These are phyloP conservation scores for Bolborhynchus lineola DNA, from an alignment of 2,113 vertebrate species.

Conservation along the genomic window DNA sequence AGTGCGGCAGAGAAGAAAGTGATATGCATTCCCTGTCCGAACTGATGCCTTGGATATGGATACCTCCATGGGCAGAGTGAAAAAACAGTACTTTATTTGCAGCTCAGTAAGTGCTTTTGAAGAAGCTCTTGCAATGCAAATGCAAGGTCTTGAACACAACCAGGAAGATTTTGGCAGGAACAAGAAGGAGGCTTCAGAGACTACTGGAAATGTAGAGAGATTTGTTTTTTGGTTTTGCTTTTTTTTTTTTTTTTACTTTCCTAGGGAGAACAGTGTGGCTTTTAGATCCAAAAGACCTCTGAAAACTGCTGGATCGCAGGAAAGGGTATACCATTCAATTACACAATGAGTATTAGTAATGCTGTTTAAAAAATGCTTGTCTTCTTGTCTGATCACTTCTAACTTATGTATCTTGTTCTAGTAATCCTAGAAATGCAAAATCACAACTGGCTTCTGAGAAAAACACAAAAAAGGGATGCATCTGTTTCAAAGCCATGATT, in stretches of 20 bases:
- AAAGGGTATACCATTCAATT: background rate
- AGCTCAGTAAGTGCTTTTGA: background rate
- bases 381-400: background rate
- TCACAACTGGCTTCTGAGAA: background rate
- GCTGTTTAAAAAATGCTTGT: background rate
- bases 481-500: background rate
- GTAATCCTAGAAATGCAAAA: background rate
- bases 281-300: background rate
- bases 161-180: background rate
- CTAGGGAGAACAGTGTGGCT: background rate
- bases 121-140: background rate
- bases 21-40: background rate
- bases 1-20: background rate
- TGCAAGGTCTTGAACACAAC: background rate
- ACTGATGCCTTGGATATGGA: background rate
- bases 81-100: background rate
- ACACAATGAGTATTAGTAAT: background rate
- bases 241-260: background rate
- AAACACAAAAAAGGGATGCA: accelerated
- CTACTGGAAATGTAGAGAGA: background rate
- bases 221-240: background rate
- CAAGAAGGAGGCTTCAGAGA: background rate
- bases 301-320: background rate
- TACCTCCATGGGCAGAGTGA: background rate
- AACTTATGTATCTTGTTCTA: background rate